Conservation (phyloP, 2,113 vertebrate species). For the Rhea pennata region DNA sequence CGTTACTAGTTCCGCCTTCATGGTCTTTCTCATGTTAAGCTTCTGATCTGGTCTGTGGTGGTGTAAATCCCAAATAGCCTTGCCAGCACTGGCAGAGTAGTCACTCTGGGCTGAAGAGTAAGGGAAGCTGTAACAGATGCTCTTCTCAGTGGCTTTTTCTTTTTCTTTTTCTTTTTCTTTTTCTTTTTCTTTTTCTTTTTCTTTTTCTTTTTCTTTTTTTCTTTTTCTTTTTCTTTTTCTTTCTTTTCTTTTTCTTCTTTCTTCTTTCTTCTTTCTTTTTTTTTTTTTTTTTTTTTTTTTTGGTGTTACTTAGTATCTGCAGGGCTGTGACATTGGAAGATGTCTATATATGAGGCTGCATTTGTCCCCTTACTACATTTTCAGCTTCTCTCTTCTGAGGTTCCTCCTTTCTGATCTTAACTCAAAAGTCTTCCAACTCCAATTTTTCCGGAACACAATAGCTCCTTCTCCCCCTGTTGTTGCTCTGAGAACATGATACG, state of each 20-base stretch:
- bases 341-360: not conserved
- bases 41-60: not conserved
- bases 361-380: not conserved
- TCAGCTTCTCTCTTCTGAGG: not conserved
- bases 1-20: not conserved
- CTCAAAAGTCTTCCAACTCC: not conserved
- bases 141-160: not conserved
- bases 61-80: not conserved
- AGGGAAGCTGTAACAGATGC: not conserved
- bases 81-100: fast-evolving
- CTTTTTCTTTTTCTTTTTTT: too few species aligned
- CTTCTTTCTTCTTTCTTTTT: too few species aligned
- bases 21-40: not conserved
- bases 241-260: too few species aligned
- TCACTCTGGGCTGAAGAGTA: not conserved
- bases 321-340: not conserved
- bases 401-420: not conserved
- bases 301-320: not conserved
- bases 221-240: too few species aligned
- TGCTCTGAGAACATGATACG: not conserved
- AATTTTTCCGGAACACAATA: not conserved
- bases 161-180: too few species aligned
- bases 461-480: not conserved
- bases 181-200: too few species aligned
- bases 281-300: too few species aligned